Evolutionary conservation across 1,140 invertebrate genomes (phyloP), one percentile per base, ranked within the genome.

Genomic region (Yoshiicerus persimilis): DNA sequence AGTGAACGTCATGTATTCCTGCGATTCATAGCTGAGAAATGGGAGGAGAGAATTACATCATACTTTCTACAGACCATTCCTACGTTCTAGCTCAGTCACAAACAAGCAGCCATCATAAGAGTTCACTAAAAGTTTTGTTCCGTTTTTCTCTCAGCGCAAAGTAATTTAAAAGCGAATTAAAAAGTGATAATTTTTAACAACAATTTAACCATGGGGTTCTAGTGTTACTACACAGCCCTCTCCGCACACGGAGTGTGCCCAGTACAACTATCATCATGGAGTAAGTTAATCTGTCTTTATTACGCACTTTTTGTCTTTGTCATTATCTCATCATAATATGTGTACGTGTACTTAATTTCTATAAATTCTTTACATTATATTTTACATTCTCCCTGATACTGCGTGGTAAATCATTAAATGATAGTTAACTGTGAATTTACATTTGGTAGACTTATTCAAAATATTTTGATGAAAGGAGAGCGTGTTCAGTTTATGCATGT

Each of bases 191-290:
- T n/a, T 64, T 27, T 36, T 1, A 5, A 56, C 56, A 34, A 62
- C 1, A n/a, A n/a, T n/a, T 34, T 87, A 39, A 87, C 80, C 86
- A 87, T 87, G 86, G 86, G 75, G 86, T 80, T 87, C 39, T 87
- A 87, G 75, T 70, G 75, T 80, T n/a, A 36, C 75, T 8, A 84
- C 39, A 80, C 30, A 62, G 25, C 41, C 77, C 87, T 66, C 87
- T 80, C 87, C 87, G 80, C 83, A 80, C 75, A 80, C 75, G 32
- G 27, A n/a, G 75, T 80, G 87, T 87, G 87, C 87, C 80, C 70
- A 84, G 87, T 87, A 87, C 87, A 87, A 87, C 77, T 34, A 83
- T 87, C 47, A 87, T 84, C 77, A 87, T 87, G 87, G 87, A 87
- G 87, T 87, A 87, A 87, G 87, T 87, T 13, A 20, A 39, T 13